Percentiles rank a stretch among this genome's conserved stretches.
These are phyloP conservation scores for Heliconius erato DNA, from an alignment of 2,888 invertebrate genomes.

Conservation along the genomic window DNA sequence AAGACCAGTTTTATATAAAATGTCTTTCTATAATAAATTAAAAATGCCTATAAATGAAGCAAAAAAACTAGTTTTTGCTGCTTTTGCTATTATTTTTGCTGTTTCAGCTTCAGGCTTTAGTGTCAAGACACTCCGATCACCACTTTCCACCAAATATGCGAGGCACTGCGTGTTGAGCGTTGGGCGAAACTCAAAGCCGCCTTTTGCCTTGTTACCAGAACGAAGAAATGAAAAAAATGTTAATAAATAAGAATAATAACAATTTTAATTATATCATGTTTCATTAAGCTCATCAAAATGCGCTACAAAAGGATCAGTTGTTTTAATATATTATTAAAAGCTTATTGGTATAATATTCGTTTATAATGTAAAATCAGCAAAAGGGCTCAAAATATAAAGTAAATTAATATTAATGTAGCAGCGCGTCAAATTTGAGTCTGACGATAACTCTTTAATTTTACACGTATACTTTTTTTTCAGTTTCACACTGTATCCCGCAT, in stretches of 20 bases:
- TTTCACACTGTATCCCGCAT: too few species aligned
- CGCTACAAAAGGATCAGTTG: too few species aligned
- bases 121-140: background rate
- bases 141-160: background rate
- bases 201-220: too few species aligned
- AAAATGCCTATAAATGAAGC: too few species aligned
- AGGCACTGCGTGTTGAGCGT: background rate
- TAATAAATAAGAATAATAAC: too few species aligned
- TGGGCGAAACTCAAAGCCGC: too few species aligned
- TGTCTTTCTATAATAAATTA: background rate
- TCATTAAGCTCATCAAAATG: too few species aligned
- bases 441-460: slow-evolving; percentile 67
- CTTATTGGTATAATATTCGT: background rate
- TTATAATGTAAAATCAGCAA: background rate
- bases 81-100: background rate
- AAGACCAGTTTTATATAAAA: background rate
- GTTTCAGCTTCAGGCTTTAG: background rate
- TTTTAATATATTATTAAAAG: too few species aligned
- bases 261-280: too few species aligned
- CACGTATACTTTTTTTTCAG: slow-evolving; percentile 37
- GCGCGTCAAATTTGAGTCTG: slow-evolving; percentile 42
- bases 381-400: background rate
- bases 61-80: too few species aligned
- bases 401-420: slow-evolving; percentile 4
- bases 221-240: too few species aligned